Conservation (phyloP, 2,113 vertebrate species). For the Heloderma charlesbogerti region DNA sequence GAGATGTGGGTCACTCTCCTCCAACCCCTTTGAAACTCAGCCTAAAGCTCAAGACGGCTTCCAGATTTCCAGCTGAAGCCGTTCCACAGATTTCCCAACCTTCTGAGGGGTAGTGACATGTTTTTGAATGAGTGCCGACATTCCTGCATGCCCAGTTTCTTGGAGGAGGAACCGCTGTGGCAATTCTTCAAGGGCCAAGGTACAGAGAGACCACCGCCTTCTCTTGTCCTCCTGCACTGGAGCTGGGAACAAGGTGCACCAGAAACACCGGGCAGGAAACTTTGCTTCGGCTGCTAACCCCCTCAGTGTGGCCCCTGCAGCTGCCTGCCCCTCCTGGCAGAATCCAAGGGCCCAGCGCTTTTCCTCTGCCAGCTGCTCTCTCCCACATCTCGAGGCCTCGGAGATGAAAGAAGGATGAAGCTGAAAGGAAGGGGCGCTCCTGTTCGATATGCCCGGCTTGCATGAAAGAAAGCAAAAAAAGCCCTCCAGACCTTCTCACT, state of each 20-base stretch:
- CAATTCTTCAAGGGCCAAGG: neutral
- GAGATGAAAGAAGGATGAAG: neutral
- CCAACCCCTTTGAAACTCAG: conserved; percentile 45
- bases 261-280: neutral
- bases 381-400: neutral
- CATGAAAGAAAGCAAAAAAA: neutral
- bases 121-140: neutral
- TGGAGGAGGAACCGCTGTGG: neutral
- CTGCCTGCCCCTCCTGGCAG: neutral
- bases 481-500: neutral
- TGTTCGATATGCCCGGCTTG: neutral
- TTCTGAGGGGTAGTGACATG: neutral
- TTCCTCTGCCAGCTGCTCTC: neutral
- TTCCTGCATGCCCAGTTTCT: neutral
- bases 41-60: conserved; percentile 44
- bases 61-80: conserved; percentile 46
- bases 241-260: neutral
- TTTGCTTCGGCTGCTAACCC: neutral
- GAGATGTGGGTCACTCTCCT: too few species aligned
- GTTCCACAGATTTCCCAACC: neutral
- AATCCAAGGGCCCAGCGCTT: neutral
- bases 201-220: neutral
- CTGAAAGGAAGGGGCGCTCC: neutral
- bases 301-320: neutral
- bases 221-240: neutral